A percentile compares a stretch with the other conserved stretches of the same genome.
Evolutionary conservation across 2,113 vertebrate species (phyloP).

Genomic region (Telmatochromis sp.): DNA sequence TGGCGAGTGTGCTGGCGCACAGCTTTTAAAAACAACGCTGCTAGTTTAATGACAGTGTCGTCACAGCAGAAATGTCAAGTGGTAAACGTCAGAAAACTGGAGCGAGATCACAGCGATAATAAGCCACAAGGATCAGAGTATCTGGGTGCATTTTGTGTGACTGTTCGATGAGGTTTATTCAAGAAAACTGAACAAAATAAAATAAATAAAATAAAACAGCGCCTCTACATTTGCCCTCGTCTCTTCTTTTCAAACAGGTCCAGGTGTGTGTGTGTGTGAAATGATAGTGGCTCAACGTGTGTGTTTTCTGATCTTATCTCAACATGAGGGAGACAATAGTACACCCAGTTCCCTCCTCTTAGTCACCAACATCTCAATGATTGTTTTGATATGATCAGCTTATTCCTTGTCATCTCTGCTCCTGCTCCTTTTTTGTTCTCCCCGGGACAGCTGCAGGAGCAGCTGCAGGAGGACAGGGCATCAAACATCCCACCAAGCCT

Average conservation of each 20-base stretch:
- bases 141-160: background rate
- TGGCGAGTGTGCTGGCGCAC: background rate
- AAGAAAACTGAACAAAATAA: background rate
- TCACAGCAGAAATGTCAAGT: slow-evolving; percentile 32
- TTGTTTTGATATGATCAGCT: slow-evolving; percentile 45
- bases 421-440: background rate
- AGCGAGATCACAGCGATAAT: slow-evolving; percentile 25
- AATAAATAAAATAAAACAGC: background rate
- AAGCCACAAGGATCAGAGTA: background rate
- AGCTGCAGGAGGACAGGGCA: slow-evolving; percentile 52
- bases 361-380: background rate
- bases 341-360: background rate
- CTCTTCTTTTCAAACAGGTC: background rate
- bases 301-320: slow-evolving; percentile 55
- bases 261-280: slow-evolving; percentile 4
- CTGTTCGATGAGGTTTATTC: background rate
- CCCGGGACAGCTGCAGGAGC: slow-evolving; percentile 55
- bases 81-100: slow-evolving; percentile 28
- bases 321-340: slow-evolving; percentile 8
- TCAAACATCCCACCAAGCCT: slow-evolving; percentile 27
- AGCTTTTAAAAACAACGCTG: slow-evolving; percentile 26
- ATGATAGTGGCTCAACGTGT: background rate
- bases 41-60: slow-evolving; percentile 38
- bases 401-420: background rate
- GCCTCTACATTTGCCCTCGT: too few species aligned